Evolutionary conservation across 2,888 invertebrate species (phyloP).

Genomic region (Drosophila fungiperda): DNA sequence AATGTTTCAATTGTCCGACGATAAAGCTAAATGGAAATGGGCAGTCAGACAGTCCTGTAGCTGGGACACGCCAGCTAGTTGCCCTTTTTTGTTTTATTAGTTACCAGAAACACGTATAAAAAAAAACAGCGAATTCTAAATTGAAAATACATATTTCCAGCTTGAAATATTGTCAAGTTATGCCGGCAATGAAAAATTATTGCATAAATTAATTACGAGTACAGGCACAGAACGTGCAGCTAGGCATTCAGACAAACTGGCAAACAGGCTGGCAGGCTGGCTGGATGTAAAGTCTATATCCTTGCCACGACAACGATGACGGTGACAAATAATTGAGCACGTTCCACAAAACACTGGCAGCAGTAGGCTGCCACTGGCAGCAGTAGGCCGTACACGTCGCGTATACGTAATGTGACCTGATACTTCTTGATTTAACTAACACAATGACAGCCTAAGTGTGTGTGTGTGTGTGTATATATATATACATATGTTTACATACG

Average conservation of each 20-base stretch:
- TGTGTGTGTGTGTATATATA: not conserved
- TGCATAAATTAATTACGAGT: constrained; percentile 78
- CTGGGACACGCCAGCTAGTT: constrained; percentile 30
- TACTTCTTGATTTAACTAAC: constrained; percentile 52
- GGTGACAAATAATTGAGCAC: constrained; percentile 68
- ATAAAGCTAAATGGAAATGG: constrained; percentile 32
- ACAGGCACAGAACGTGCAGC: constrained; percentile 51
- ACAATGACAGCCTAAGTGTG: constrained; percentile 21
- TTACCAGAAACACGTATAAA: constrained; percentile 1
- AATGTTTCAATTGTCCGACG: constrained; percentile 68
- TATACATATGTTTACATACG: not conserved
- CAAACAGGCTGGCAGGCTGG: constrained; percentile 8
- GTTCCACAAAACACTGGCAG: constrained; percentile 44
- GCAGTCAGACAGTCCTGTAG: constrained; percentile 23
- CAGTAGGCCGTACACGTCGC: constrained; percentile 24
- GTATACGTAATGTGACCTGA: constrained; percentile 64
- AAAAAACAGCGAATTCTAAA: constrained; percentile 45
- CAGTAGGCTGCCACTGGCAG: constrained; percentile 20
- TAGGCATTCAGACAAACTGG: constrained; percentile 17
- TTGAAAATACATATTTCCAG: constrained; percentile 59
- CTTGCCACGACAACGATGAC: constrained; percentile 24
- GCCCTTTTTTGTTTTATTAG: constrained; percentile 41
- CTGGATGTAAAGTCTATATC: constrained; percentile 37
- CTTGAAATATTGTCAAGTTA: constrained; percentile 66
- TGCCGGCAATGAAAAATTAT: constrained; percentile 79